Base-by-base conservation (phyloP, 2,113 vertebrate genomes). In the Lepisosteus oculatus region DNA sequence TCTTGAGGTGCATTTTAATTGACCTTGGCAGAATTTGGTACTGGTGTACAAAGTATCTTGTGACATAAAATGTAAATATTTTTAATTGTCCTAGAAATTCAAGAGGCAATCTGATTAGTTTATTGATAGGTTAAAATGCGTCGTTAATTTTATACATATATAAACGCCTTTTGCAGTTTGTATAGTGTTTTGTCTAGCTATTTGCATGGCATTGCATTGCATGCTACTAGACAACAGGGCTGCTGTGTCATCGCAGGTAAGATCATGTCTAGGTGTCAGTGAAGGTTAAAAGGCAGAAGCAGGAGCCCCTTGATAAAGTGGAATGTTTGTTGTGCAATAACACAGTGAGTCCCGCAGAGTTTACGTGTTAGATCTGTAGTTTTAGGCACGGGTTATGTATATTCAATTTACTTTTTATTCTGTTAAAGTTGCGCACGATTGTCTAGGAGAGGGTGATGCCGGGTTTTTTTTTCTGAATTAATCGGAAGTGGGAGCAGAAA, bases 401-500 rank as follows among this genome's bases (percentile, higher is more conserved):
- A n/a, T 55, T 13, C 14, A 41, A 55, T 65, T 56, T 42, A 56
- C 61, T 47, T 69, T 70, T 54, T 69, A 68, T 69, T 64, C 57
- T 43, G n/a, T 65, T 42, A 55, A 43, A 43, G 15, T 65, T 41
- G 56, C 57, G n/a, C 17, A 55, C 17, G 42, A 15, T 47, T 15
- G 4, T 71, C 51, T 43, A 44, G 61, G 44, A 61, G 57, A 73
- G 51, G 15, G 54, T 6, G 42, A 54, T 59, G 54, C 56, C 41
- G 15, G 62, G 14, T 59, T 65, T 29, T 29, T 29, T 29, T 57
- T 78, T 80, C 72, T 13, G 61, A 62, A 69, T 67, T 72, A 15
- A 85, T 76, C 74, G 67, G 81, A 77, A 61, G 65, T 70, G 68
- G 68, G 61, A 51, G 2, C 68, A 0, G 54, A 78, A 85, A 86